A percentile compares a stretch with the other conserved stretches of the same genome.
Evolutionary conservation across 1,140 invertebrate species (phyloP).

Genomic region (Nasonia vitripennis): DNA sequence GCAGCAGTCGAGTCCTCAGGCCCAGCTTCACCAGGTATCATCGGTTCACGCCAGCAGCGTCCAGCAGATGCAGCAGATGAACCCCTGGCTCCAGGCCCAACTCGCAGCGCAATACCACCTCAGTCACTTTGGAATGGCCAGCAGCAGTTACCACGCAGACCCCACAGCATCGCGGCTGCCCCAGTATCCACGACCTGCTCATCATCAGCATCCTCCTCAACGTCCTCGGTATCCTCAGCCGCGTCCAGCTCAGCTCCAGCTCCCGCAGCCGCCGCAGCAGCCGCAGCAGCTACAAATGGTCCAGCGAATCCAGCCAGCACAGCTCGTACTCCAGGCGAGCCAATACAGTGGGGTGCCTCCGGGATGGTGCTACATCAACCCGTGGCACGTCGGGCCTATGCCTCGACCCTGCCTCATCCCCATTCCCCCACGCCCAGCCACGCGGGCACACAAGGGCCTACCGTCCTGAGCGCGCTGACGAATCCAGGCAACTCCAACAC

Average conservation of each 20-base stretch:
- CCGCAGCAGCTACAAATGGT: constrained; percentile 29
- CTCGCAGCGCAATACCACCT: constrained; percentile 67
- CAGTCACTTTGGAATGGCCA: constrained; percentile 73
- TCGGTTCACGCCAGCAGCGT: not conserved
- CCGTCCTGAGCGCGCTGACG: constrained; percentile 59
- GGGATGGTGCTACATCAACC: constrained; percentile 70
- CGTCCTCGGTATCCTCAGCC: constrained; percentile 37
- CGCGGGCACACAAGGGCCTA: constrained; percentile 63
- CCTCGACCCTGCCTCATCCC: constrained; percentile 71
- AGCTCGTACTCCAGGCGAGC: constrained; percentile 64
- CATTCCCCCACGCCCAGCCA: constrained; percentile 72
- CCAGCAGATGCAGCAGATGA: not conserved
- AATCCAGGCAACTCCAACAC: constrained; percentile 67
- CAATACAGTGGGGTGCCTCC: constrained; percentile 68
- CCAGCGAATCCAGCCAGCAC: constrained; percentile 55
- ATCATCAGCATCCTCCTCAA: constrained; percentile 50
- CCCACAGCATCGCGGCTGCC: constrained; percentile 72
- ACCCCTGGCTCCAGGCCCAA: constrained; percentile 34
- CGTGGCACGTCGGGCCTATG: constrained; percentile 68
- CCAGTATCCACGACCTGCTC: constrained; percentile 60
- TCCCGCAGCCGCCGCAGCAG: constrained; percentile 30
- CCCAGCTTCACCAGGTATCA: not conserved
- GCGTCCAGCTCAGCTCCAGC: constrained; percentile 57
- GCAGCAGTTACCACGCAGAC: constrained; percentile 66
- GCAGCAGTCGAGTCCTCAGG: not conserved